phyloP scores from a whole-genome alignment of 2,113 vertebrate genomes.

The Brevimyrus niger region DNA sequence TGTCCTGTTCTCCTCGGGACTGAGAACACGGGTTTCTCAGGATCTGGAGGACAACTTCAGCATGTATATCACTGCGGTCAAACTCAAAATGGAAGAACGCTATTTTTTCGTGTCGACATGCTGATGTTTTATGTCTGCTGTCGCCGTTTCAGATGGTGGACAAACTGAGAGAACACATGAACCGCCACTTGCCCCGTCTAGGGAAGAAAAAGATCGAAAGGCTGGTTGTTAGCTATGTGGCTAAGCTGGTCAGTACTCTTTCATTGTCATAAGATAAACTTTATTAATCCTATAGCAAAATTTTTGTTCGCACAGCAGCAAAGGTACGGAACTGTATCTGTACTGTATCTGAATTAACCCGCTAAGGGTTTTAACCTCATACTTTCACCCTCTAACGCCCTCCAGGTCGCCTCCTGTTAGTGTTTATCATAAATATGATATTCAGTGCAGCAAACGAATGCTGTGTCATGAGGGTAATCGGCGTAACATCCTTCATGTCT shows the following conservation, averaged over 20 bases:
- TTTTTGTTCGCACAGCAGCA: background rate
- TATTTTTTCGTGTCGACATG: background rate
- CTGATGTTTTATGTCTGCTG: background rate
- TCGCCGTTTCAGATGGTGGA: constrained; percentile 69
- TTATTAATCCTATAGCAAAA: background rate
- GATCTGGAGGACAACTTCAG: background rate
- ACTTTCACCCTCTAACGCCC: background rate
- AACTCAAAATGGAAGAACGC: background rate
- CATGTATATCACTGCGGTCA: background rate
- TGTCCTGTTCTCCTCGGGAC: background rate
- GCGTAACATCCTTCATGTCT: background rate
- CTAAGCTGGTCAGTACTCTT: constrained; percentile 51
- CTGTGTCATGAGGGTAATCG: background rate
- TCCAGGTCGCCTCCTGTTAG: background rate
- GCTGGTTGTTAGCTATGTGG: constrained; percentile 78
- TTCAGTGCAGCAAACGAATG: background rate
- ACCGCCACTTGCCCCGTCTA: constrained; percentile 71
- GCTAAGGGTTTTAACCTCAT: background rate
- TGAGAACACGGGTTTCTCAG: background rate
- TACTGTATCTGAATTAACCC: background rate
- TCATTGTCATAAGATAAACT: background rate
- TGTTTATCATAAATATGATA: background rate
- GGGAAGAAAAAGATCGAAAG: constrained; percentile 83
- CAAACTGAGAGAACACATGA: constrained; percentile 83
- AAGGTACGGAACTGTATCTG: too few relatives aligned